Base-by-base conservation (phyloP, 2,113 vertebrate genomes). In the Elanus axillaris region DNA sequence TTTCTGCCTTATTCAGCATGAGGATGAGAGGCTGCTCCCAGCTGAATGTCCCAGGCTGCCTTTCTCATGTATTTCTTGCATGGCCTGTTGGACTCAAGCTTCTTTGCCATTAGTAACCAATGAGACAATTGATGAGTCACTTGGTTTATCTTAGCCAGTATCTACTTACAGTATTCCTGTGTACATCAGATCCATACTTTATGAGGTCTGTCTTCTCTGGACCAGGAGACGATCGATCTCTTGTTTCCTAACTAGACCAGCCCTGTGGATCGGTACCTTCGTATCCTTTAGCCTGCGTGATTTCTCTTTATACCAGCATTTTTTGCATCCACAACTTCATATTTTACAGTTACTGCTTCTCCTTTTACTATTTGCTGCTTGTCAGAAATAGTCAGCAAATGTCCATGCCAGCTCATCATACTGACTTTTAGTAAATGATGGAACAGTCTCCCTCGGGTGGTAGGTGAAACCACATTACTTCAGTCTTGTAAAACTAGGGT, bases 321-420 rank as follows among this genome's bases (percentile, higher is more conserved):
- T 95, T 88, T 71, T 92, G 59, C 75, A 69, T 90, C 63, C 79
- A 80, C 75, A 55, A 69, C n/a, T 59, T 94, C 9, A 9, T 74
- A 86, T 88, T 95, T 95, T 93, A 83, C 63, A 94, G 74, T 92
- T 95, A 88, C 82, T 96, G 50, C 92, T 93, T 97, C 72, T 86
- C 88, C 79, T 90, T 93, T 86, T 74, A 34, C 71, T 83, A 36
- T 92, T 95, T 96, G 62, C 55, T 93, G 58, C 92, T 90, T 95
- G 85, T 93, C 92, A 92, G 82, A 96, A 95, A 71, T 42, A 50
- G 76, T 95, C 78, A 90, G 78, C 63, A 90, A 93, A 79, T 62
- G 82, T 90, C 96, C 95, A 88, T 90, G 63, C 45, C 88, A 94
- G 75, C 88, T 93, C 77, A 95, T 94, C 87, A 36, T n/a, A 9